Conservation (phyloP, 2,888 invertebrate genomes). For the Mellilla xanthometata region DNA sequence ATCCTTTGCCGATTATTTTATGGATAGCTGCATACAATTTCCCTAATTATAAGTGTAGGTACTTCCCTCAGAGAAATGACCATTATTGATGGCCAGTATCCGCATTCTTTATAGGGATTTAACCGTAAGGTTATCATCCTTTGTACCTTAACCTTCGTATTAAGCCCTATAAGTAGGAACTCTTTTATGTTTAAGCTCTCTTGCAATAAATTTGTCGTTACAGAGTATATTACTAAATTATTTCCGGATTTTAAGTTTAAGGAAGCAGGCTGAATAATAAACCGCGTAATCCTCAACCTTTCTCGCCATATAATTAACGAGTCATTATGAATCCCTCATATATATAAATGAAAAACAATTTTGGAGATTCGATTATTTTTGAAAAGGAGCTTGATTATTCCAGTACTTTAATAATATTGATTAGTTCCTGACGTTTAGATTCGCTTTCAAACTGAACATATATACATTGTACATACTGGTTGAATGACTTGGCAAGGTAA, state of each 20-base stretch:
- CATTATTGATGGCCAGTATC: conserved; percentile 23
- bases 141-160: conserved; percentile 21
- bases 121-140: conserved; percentile 24
- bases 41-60: conserved; percentile 11
- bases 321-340: background rate
- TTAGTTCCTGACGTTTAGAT: too few relatives aligned
- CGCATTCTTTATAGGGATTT: conserved; percentile 27
- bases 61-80: conserved; percentile 23
- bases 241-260: conserved; percentile 24
- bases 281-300: conserved; percentile 7
- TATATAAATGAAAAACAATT: background rate
- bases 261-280: background rate
- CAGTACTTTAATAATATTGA: too few relatives aligned
- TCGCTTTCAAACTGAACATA: too few relatives aligned
- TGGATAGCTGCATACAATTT: background rate
- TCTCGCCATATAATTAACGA: conserved; percentile 2
- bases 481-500: conserved; percentile 1
- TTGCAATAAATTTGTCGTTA: background rate
- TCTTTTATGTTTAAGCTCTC: too few relatives aligned
- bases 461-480: too few relatives aligned
- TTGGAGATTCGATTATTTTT: too few relatives aligned
- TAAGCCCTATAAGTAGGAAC: conserved; percentile 5
- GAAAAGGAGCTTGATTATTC: too few relatives aligned
- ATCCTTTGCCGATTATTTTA: conserved; percentile 8
- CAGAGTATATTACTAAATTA: conserved; percentile 6